Percentiles rank a stretch among this genome's conserved stretches.
Conservation (phyloP, 2,113 vertebrate genomes). For the Toxotes jaculatrix region DNA sequence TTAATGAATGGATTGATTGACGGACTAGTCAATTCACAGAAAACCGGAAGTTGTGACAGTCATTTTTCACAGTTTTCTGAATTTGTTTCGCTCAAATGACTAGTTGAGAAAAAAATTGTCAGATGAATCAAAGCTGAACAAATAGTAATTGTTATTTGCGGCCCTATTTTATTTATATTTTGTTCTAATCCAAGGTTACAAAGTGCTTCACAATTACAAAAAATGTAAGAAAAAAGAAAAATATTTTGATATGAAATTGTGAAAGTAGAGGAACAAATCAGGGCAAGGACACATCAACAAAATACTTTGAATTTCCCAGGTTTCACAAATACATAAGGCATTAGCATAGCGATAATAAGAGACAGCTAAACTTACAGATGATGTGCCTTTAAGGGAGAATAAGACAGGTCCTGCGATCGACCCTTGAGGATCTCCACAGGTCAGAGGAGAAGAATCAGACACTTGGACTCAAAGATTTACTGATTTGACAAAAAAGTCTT, state of each 20-base stretch:
- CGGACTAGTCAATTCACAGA: too few species aligned
- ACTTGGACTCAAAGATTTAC: not conserved
- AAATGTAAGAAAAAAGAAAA: too few species aligned
- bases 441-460: not conserved
- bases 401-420: not conserved
- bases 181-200: not conserved
- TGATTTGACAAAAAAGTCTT: not conserved
- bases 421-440: not conserved
- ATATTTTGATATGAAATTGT: not conserved
- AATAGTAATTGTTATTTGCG: too few species aligned
- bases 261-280: not conserved
- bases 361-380: not conserved
- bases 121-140: too few species aligned
- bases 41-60: too few species aligned
- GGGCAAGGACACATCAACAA: not conserved
- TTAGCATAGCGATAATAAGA: not conserved
- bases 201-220: not conserved
- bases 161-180: too few species aligned
- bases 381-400: not conserved
- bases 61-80: too few species aligned
- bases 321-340: not conserved
- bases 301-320: not conserved
- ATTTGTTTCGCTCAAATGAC: too few species aligned
- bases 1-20: too few species aligned
- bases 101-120: too few species aligned